phyloP scores from a whole-genome alignment of 2,113 vertebrate genomes.

The Protomyctophum bolini region DNA sequence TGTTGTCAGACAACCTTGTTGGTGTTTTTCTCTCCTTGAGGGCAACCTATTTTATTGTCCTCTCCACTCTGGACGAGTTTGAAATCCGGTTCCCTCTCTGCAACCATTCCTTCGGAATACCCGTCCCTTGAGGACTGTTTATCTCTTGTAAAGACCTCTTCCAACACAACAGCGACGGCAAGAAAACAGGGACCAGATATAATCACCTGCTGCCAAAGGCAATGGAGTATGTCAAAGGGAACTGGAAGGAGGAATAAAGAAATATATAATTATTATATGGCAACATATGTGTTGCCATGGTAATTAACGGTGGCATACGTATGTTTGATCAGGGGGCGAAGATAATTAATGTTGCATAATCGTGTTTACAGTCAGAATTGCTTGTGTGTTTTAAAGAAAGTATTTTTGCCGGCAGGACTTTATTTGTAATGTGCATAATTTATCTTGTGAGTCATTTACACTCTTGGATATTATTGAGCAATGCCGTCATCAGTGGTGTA shows the following conservation, averaged over 20 bases:
- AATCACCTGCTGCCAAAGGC: slow-evolving; percentile 59
- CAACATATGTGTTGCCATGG: slow-evolving; percentile 65
- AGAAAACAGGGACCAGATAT: slow-evolving; percentile 56
- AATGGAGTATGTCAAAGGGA: slow-evolving; percentile 34
- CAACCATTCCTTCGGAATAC: slow-evolving; percentile 42
- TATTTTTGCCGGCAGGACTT: slow-evolving; percentile 72
- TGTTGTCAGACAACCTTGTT: no score
- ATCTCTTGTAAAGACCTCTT: slow-evolving; percentile 39
- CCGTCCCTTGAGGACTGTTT: slow-evolving; percentile 43
- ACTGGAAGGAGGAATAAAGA: slow-evolving; percentile 27
- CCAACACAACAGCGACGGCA: slow-evolving; percentile 34
- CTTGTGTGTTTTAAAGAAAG: slow-evolving; percentile 75
- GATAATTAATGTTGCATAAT: slow-evolving; percentile 73
- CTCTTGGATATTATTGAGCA: slow-evolving; percentile 40
- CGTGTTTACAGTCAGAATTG: slow-evolving; percentile 74
- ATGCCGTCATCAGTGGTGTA: slow-evolving; percentile 17
- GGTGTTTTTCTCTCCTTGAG: not conserved
- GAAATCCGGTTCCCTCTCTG: slow-evolving; percentile 22
- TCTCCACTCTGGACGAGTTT: not conserved
- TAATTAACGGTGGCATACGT: slow-evolving; percentile 53
- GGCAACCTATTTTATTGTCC: slow-evolving; percentile 17
- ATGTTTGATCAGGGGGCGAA: slow-evolving; percentile 69
- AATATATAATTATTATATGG: not conserved
- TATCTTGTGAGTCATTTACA: slow-evolving; percentile 44
- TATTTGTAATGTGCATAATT: slow-evolving; percentile 73